Base-by-base conservation (phyloP, 1,140 invertebrate genomes). In the Pseudomyrmex flavicornis region DNA sequence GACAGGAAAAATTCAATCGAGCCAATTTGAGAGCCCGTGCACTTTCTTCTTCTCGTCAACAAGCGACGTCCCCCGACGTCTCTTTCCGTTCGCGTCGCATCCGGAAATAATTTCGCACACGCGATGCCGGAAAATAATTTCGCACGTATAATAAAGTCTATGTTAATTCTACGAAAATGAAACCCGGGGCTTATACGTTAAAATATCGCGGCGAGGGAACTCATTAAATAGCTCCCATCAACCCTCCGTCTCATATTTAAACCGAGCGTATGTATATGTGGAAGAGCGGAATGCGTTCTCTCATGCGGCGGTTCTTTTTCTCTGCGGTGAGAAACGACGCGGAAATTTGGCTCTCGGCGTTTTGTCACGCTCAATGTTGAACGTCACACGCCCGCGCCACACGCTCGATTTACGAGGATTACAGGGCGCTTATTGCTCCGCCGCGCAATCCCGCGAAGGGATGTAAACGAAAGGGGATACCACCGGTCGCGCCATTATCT, bases 321-420 rank as follows among this genome's bases (percentile, higher is more conserved):
- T 69, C 1, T 3, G 4, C 2, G n/a, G 26, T 35, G 35, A 58
- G 65, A 63, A 84, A 59, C 74, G 17, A 52, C 22, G 20, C 66
- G 48, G 59, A 80, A 82, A 86, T 82, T 88, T 82, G 75, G 62
- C 72, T 75, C 17, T 35, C 65, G 54, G 9, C 59, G 65, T 83
- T 88, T 83, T 85, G 69, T 88, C 80, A 86, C 61, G 54, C 58
- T 72, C 75, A 82, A 79, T 80, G 72, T 72, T 73, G 68, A 69
- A 62, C 74, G 61, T 73, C 75, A 73, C 52, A 69, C 5, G 35
- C 35, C 65, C 73, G 3, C 15, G 85, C 70, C 65, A 85, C 70
- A 85, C 80, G 86, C 86, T 91, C 91, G 90, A 91, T 92, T 92
- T 91, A 91, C 89, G 77, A 85, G 83, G 72, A 90, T 89, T 91